Evolutionary conservation across 2,888 invertebrate genomes (phyloP).

Genomic region (Drosophila mimetica): DNA sequence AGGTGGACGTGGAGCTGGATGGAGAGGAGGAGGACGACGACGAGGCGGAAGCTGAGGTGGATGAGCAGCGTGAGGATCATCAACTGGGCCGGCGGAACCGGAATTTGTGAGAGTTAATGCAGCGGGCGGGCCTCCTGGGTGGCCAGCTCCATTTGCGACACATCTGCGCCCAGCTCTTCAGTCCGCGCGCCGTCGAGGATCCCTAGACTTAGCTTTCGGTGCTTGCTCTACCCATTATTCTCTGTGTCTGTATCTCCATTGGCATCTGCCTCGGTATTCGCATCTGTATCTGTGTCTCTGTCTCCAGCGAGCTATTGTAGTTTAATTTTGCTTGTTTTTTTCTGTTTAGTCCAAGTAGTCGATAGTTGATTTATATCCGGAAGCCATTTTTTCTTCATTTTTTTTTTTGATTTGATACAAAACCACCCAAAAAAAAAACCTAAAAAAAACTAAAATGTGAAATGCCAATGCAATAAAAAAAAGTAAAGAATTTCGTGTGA

Average conservation of each 20-base stretch:
- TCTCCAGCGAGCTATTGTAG: constrained; percentile 15
- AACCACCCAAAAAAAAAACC: neutral
- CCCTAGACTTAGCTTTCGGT: constrained; percentile 19
- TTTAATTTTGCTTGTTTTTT: constrained; percentile 29
- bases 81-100: constrained; percentile 50
- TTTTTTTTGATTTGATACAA: constrained; percentile 10
- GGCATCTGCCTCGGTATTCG: neutral
- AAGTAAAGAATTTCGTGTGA: constrained; percentile 18
- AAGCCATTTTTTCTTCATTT: neutral
- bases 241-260: neutral
- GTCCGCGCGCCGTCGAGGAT: constrained; percentile 36
- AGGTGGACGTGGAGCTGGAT: constrained; percentile 28
- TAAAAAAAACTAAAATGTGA: constrained; percentile 29
- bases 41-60: neutral
- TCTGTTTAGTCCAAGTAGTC: constrained; percentile 26
- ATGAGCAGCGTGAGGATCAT: constrained; percentile 12
- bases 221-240: constrained; percentile 9
- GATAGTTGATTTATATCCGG: constrained; percentile 15
- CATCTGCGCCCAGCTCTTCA: constrained; percentile 75
- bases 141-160: constrained; percentile 72
- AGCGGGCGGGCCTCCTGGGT: constrained; percentile 64
- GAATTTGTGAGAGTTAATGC: constrained; percentile 82
- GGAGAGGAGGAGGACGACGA: neutral
- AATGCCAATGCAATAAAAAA: constrained; percentile 35
- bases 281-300: constrained; percentile 14